Evolutionary conservation across 2,888 invertebrate genomes (phyloP).

Genomic region (Cheilosia variabilis): DNA sequence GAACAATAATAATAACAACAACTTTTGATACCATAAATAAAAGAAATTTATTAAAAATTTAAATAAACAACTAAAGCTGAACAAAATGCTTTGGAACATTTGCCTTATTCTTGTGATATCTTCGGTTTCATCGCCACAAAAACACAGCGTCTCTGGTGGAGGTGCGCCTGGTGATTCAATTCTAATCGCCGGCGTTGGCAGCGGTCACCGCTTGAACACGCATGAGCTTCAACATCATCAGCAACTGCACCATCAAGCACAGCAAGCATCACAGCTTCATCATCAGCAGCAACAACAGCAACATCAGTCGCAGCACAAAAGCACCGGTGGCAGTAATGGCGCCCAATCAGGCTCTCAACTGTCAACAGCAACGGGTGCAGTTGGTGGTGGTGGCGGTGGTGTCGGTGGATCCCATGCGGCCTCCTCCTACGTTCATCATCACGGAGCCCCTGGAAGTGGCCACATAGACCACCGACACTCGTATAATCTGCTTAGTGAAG

Average conservation of each 20-base stretch:
- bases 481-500: conserved; percentile 85
- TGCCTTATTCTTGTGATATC: conserved; percentile 76
- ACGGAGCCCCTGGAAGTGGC: conserved; percentile 78
- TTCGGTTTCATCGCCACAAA: conserved; percentile 76
- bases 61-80: conserved; percentile 48
- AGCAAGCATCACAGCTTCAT: conserved; percentile 55
- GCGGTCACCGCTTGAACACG: conserved; percentile 75
- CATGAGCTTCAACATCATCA: conserved; percentile 73
- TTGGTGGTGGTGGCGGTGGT: conserved; percentile 69
- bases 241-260: conserved; percentile 76
- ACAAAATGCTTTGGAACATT: conserved; percentile 73
- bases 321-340: conserved; percentile 50
- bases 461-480: conserved; percentile 82
- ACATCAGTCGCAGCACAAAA: conserved; percentile 60
- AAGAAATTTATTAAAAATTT: conserved; percentile 7
- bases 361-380: conserved; percentile 55
- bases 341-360: conserved; percentile 46
- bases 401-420: conserved; percentile 71
- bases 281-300: conserved; percentile 69
- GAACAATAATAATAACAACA: conserved; percentile 11
- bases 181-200: conserved; percentile 71
- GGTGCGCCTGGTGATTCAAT: conserved; percentile 78
- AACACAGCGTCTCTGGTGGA: conserved; percentile 77
- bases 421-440: conserved; percentile 75
- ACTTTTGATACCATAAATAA: conserved; percentile 37